A percentile compares a stretch with the other conserved stretches of the same genome.
These are phyloP conservation scores for Coleophora deauratella DNA, from an alignment of 2,888 invertebrate species.

Conservation along the genomic window DNA sequence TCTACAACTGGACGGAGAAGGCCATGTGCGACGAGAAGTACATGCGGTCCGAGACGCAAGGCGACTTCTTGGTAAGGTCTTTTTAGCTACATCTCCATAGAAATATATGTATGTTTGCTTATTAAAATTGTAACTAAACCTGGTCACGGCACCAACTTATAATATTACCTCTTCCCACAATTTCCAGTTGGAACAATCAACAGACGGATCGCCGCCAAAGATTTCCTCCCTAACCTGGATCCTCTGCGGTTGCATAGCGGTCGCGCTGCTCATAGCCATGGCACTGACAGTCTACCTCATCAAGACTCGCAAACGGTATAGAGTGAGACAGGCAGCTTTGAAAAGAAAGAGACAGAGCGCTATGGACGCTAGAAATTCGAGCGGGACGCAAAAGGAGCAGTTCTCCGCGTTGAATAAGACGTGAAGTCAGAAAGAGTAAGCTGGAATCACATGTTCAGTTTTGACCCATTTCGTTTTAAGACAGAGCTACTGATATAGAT, in stretches of 20 bases:
- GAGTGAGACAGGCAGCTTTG: constrained; percentile 41
- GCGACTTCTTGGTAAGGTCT: constrained; percentile 42
- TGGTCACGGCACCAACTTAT: too few species aligned
- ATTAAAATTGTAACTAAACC: too few species aligned
- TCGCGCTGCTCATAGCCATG: constrained; percentile 41
- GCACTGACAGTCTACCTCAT: constrained; percentile 50
- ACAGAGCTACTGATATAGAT: too few species aligned
- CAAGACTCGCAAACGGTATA: constrained; percentile 40
- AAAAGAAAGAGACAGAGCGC: constrained; percentile 51
- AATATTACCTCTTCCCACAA: not conserved
- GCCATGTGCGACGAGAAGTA: constrained; percentile 54
- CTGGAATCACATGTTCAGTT: too few species aligned
- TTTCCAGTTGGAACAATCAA: constrained; percentile 52
- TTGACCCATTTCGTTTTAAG: too few species aligned
- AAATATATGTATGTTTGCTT: too few species aligned
- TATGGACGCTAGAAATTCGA: constrained; percentile 35
- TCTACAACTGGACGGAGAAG: constrained; percentile 72
- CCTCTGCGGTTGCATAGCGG: constrained; percentile 42
- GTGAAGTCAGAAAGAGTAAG: constrained; percentile 19
- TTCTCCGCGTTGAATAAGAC: constrained; percentile 48
- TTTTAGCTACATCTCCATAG: too few species aligned
- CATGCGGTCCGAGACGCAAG: constrained; percentile 26
- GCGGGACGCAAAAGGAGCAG: constrained; percentile 46
- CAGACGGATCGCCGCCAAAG: constrained; percentile 23
- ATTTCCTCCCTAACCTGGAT: constrained; percentile 41